Base-by-base conservation (phyloP, 1,140 invertebrate species). In the Drosophila bocqueti region DNA sequence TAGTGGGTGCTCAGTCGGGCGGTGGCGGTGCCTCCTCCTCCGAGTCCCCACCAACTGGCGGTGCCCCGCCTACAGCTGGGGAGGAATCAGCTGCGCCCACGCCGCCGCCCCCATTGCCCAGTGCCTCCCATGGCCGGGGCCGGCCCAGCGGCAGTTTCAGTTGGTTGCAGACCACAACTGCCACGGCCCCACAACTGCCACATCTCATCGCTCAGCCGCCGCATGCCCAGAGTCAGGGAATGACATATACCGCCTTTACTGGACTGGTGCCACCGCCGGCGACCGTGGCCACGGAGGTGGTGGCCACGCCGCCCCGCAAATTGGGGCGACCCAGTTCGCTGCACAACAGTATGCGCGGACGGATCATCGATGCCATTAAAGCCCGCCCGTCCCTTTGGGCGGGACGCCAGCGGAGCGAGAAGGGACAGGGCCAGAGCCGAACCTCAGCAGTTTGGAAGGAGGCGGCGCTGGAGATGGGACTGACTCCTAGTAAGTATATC, bases 381-480 rank as follows among this genome's bases (percentile, higher is more conserved):
- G 78, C 81, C n/a, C 84, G 81, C 18, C 91, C 91, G 6, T 67
- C 84, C 0, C 75, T 92, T 3, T 92, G 91, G 91, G 91, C 91
- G 43, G 91, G 91, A 3, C 73, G 87, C 21, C 91, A 92, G 64
- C 82, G 84, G 38, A 81, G 77, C 64, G 91, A 92, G 43, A 89
- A 91, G 54, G 80, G 87, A n/a, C 87, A 87, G 54, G 83, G 91
- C 18, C 91, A 92, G 49, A 92, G 89, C 34, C 82, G 91, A 46
- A 92, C 91, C 18, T 92, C 91, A 1, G 91, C 91, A 3, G 84
- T 92, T 10, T 92, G 91, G 91, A 92, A 92, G 69, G 91, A 92
- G 43, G 87, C 83, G 13, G 91, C 91, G 8, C 74, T 74, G 16
- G 87, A 92, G 45, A 83, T 92, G 82, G 91, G 91, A 8, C 50